Evolutionary conservation across 2,113 vertebrate genomes (phyloP).

Genomic region (Gymnarchus niloticus): DNA sequence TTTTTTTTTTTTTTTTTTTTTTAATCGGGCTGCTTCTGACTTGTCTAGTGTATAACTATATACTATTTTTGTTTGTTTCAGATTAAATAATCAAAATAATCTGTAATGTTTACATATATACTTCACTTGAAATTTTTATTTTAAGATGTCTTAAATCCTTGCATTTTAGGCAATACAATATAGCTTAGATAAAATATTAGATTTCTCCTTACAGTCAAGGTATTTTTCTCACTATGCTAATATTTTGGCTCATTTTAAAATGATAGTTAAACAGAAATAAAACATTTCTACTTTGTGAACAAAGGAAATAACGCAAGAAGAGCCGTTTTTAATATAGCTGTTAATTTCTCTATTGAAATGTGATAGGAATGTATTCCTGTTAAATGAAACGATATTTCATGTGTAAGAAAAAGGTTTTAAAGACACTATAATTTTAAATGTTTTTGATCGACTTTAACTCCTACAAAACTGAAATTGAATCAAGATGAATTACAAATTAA

Average conservation of each 20-base stretch:
- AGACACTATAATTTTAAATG: background rate
- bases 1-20: too few species aligned
- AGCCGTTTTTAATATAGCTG: background rate
- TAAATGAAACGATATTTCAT: background rate
- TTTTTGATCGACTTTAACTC: background rate
- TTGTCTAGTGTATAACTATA: background rate
- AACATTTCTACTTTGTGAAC: background rate
- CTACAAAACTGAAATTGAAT: background rate
- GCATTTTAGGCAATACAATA: background rate
- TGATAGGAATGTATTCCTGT: background rate
- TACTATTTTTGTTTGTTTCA: background rate
- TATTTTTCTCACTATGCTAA: background rate
- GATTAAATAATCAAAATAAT: constrained; percentile 1
- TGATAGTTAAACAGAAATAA: background rate
- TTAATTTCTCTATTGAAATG: background rate
- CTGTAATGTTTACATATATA: background rate
- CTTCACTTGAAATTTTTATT: background rate
- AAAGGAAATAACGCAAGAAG: background rate
- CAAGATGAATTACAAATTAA: background rate
- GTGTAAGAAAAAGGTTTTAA: background rate
- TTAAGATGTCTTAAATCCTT: background rate
- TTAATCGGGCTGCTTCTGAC: background rate
- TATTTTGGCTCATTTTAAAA: background rate
- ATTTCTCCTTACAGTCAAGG: background rate
- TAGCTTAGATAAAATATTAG: background rate